A percentile compares a stretch with the other conserved stretches of the same genome.
phyloP scores from a whole-genome alignment of 2,888 invertebrate genomes.

The Troides helena region DNA sequence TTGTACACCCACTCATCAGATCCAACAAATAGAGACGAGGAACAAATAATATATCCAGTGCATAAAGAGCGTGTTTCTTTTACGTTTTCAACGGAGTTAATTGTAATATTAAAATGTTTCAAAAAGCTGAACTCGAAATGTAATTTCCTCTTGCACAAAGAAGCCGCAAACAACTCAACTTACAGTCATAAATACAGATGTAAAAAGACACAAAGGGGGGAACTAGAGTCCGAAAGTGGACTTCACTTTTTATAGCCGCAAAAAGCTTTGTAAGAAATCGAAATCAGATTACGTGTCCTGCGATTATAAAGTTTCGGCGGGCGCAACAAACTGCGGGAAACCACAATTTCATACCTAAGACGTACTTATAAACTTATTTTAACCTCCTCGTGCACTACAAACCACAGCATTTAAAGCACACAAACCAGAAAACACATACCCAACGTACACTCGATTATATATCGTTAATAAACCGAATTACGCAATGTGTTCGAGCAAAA shows the following conservation, averaged over 20 bases:
- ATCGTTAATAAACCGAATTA: constrained; percentile 32
- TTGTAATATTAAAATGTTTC: constrained; percentile 2
- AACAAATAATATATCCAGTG: not conserved
- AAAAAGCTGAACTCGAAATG: constrained; percentile 1
- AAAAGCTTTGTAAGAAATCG: constrained; percentile 68
- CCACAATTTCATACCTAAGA: constrained; percentile 44
- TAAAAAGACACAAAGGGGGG: constrained; percentile 52
- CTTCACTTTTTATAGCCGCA: constrained; percentile 63
- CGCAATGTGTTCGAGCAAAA: constrained; percentile 14
- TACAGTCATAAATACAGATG: constrained; percentile 44
- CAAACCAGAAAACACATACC: too few species aligned
- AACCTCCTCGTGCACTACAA: not conserved
- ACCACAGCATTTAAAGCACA: too few species aligned
- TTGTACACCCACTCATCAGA: not conserved
- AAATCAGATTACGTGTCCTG: constrained; percentile 69
- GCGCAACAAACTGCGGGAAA: constrained; percentile 49
- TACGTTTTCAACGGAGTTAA: not conserved
- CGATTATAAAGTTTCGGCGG: constrained; percentile 67
- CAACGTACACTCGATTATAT: too few species aligned
- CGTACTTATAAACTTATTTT: constrained; percentile 29
- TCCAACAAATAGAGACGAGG: not conserved
- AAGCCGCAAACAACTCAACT: constrained; percentile 33
- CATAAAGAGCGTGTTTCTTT: not conserved
- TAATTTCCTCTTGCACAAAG: constrained; percentile 25
- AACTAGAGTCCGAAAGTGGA: constrained; percentile 51